phyloP scores from a whole-genome alignment of 2,888 invertebrate species.

The Eilema sororculum region DNA sequence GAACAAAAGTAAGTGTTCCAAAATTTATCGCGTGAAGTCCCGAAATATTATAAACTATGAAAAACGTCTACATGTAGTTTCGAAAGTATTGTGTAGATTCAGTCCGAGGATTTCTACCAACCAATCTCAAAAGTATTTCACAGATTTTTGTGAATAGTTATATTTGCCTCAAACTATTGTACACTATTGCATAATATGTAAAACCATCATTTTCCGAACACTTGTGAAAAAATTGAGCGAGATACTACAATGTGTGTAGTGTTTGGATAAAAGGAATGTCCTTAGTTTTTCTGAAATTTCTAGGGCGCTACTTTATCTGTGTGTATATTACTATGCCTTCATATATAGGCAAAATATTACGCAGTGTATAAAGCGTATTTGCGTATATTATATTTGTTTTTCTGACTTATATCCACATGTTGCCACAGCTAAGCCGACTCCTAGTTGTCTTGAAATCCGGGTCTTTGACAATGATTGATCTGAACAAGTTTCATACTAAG shows the following conservation, averaged over 20 bases:
- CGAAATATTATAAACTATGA: no score
- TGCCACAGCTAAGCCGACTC: neutral
- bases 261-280: neutral
- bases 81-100: neutral
- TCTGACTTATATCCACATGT: neutral
- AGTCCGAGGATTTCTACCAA: neutral
- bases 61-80: neutral
- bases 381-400: no score
- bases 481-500: neutral
- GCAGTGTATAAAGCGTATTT: neutral
- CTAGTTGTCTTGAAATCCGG: neutral
- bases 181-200: neutral
- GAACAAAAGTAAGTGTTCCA: no score
- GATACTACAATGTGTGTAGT: neutral
- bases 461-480: neutral
- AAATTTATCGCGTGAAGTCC: no score
- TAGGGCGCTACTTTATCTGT: neutral
- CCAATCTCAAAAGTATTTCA: no score
- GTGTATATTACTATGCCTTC: neutral
- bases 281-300: neutral
- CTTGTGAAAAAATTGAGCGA: neutral
- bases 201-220: neutral
- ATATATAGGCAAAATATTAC: constrained; percentile 9
- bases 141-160: no score
- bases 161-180: neutral